phyloP scores from a whole-genome alignment of 2,797 vertebrate species.

The Microhierax caerulescens region DNA sequence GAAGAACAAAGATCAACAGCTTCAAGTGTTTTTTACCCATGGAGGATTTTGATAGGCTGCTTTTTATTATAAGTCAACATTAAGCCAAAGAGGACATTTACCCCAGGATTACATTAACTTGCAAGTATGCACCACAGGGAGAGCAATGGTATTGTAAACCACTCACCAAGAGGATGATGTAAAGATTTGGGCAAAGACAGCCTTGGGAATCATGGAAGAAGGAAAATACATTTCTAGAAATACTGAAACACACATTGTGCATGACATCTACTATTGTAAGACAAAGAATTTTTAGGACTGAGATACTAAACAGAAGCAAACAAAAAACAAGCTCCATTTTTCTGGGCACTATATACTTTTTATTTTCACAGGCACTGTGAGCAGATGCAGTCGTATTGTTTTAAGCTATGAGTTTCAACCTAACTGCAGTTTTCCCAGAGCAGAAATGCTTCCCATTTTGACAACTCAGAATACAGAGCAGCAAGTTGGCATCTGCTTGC shows the following conservation, averaged over 20 bases:
- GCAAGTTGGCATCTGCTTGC: background rate
- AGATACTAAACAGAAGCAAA: background rate
- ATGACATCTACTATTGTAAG: background rate
- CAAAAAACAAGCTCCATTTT: background rate
- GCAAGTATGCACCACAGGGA: background rate
- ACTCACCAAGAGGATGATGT: background rate
- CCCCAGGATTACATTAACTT: background rate
- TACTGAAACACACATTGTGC: background rate
- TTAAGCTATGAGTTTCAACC: background rate
- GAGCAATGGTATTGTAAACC: background rate
- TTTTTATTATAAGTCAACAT: background rate
- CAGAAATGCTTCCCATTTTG: background rate
- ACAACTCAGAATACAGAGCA: background rate
- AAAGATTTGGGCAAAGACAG: background rate
- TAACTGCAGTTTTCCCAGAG: background rate
- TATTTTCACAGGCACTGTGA: background rate
- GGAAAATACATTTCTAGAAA: background rate
- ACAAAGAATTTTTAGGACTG: background rate
- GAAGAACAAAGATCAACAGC: background rate
- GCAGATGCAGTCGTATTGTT: background rate
- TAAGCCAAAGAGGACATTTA: rapidly evolving
- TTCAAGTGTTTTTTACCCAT: background rate
- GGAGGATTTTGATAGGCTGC: background rate
- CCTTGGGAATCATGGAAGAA: background rate
- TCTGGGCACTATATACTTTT: background rate